Percentiles rank a stretch among this genome's conserved stretches.
phyloP scores from a whole-genome alignment of 2,888 invertebrate genomes.

The Elegia similella region DNA sequence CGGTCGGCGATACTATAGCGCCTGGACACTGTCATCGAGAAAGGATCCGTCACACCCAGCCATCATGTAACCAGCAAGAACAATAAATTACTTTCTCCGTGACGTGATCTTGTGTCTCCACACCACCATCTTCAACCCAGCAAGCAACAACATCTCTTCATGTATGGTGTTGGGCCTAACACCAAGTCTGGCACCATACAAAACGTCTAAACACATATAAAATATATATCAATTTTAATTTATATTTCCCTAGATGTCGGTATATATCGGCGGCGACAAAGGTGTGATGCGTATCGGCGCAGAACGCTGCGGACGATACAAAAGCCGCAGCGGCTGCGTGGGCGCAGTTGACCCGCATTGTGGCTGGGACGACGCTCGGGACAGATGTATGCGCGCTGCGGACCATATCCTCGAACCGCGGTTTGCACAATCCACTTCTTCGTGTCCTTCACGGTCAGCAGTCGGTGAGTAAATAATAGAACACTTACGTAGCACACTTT shows the following conservation, averaged over 20 bases:
- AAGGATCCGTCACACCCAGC: too few relatives aligned
- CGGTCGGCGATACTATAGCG: too few relatives aligned
- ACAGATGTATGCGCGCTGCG: slow-evolving; percentile 85
- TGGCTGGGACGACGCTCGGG: slow-evolving; percentile 92
- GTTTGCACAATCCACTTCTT: slow-evolving; percentile 88
- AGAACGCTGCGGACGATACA: slow-evolving; percentile 89
- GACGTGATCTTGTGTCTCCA: too few relatives aligned
- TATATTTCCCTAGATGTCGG: slow-evolving; percentile 81
- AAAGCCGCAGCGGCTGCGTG: slow-evolving; percentile 86
- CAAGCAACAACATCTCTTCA: too few relatives aligned
- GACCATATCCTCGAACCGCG: slow-evolving; percentile 84
- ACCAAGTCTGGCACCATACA: too few relatives aligned
- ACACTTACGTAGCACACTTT: too few relatives aligned
- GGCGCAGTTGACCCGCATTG: slow-evolving; percentile 96
- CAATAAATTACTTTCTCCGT: too few relatives aligned
- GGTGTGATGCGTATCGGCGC: slow-evolving; percentile 88
- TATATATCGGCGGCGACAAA: slow-evolving; percentile 88
- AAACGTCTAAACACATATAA: neutral
- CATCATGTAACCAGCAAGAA: too few relatives aligned
- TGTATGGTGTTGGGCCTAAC: too few relatives aligned
- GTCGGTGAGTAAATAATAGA: slow-evolving; percentile 35
- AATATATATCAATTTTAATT: neutral
- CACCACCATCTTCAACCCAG: too few relatives aligned
- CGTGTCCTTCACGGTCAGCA: slow-evolving; percentile 71
- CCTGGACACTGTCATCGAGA: too few relatives aligned